Percentiles rank a stretch among this genome's conserved stretches.
phyloP scores from a whole-genome alignment of 2,797 vertebrate genomes.

The Anableps anableps region DNA sequence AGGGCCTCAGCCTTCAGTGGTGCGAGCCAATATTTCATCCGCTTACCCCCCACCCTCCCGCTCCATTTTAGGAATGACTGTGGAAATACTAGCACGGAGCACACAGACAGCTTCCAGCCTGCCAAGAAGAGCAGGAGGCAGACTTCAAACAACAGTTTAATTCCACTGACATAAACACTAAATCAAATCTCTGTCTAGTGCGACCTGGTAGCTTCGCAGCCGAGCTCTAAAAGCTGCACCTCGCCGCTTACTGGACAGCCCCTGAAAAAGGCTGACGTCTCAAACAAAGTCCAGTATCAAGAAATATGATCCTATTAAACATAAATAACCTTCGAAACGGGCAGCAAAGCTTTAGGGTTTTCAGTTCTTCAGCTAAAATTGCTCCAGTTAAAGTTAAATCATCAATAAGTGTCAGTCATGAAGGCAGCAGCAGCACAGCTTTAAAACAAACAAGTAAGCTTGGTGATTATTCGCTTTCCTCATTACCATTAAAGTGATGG shows the following conservation, averaged over 20 bases:
- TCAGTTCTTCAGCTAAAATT: not conserved
- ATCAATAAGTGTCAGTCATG: not conserved
- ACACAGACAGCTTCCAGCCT: conserved; percentile 52
- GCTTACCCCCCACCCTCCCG: conserved; percentile 45
- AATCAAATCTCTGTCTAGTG: conserved; percentile 47
- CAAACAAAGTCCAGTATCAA: not conserved
- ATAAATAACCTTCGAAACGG: not conserved
- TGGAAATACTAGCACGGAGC: conserved; percentile 68
- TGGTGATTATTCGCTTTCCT: not conserved
- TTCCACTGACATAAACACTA: conserved; percentile 64
- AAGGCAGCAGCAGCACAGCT: not conserved
- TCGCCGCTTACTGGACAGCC: not conserved
- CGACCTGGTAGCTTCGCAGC: conserved; percentile 31
- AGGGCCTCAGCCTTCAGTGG: conserved; percentile 66
- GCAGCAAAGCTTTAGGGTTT: not conserved
- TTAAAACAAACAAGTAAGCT: conserved; percentile 1
- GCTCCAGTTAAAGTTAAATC: not conserved
- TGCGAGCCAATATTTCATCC: conserved; percentile 73
- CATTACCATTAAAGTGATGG: not conserved
- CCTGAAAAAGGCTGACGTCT: not conserved
- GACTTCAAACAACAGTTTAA: conserved; percentile 70
- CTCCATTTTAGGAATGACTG: conserved; percentile 76
- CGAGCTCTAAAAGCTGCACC: conserved; percentile 8
- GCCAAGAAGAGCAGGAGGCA: conserved; percentile 63
- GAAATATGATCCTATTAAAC: not conserved